phyloP scores from a whole-genome alignment of 1,140 invertebrate species.

The Zaprionus capensis region DNA sequence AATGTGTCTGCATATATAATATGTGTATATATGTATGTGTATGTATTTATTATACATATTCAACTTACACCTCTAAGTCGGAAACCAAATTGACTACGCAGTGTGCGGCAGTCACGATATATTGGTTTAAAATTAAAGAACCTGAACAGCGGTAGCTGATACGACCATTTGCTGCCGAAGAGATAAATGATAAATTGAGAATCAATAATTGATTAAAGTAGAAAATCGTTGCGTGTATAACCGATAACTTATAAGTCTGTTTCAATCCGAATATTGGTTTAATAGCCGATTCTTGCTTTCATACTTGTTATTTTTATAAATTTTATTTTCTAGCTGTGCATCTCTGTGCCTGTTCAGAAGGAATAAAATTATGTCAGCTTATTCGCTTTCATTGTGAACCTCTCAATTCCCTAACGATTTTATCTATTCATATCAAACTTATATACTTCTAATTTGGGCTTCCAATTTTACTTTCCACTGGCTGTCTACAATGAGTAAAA shows the following conservation, averaged over 20 bases:
- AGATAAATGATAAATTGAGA: neutral
- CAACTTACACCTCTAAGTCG: slow-evolving; percentile 85
- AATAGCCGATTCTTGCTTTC: too few relatives aligned
- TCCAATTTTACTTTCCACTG: too few relatives aligned
- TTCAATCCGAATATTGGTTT: too few relatives aligned
- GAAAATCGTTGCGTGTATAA: neutral
- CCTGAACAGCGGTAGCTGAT: slow-evolving; percentile 87
- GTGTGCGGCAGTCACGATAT: slow-evolving; percentile 89
- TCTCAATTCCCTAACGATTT: too few relatives aligned
- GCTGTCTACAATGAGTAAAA: neutral
- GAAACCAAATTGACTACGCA: slow-evolving; percentile 86
- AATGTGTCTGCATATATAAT: neutral
- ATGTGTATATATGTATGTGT: neutral
- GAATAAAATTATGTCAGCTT: too few relatives aligned
- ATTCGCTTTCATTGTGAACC: too few relatives aligned
- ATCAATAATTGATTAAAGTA: neutral
- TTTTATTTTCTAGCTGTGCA: too few relatives aligned
- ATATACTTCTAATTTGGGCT: too few relatives aligned
- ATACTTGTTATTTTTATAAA: too few relatives aligned
- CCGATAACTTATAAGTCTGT: too few relatives aligned
- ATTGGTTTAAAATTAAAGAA: slow-evolving; percentile 86
- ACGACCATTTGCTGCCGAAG: slow-evolving; percentile 83
- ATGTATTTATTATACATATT: neutral
- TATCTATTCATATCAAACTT: too few relatives aligned
- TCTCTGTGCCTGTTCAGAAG: too few relatives aligned